Evolutionary conservation across 2,888 invertebrate genomes (phyloP).

Genomic region (Smittia aterrima): DNA sequence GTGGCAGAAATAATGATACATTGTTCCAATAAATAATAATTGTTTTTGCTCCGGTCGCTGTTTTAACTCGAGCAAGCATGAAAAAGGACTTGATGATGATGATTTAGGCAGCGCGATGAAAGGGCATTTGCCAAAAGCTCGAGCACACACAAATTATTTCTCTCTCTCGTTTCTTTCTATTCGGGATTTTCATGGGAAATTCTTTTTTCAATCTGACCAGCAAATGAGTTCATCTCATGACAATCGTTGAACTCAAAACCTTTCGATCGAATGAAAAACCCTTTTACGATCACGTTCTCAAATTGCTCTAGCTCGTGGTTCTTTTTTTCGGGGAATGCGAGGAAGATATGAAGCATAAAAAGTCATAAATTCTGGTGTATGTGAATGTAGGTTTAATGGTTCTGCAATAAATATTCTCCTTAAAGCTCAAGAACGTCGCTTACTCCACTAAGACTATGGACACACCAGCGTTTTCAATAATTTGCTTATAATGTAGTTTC

Average conservation of each 20-base stretch:
- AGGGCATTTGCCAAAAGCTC: not conserved
- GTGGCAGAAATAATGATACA: constrained; percentile 38
- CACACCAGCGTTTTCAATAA: constrained; percentile 19
- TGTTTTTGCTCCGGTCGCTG: constrained; percentile 10
- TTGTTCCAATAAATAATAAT: constrained; percentile 39
- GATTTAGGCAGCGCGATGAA: not conserved
- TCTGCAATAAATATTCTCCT: not conserved
- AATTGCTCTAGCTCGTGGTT: too few species aligned
- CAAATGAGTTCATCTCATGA: not conserved
- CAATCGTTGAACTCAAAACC: not conserved
- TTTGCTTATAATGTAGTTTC: constrained; percentile 28
- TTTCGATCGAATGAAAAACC: not conserved
- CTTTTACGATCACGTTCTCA: too few species aligned
- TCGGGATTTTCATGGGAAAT: not conserved
- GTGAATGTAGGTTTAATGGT: not conserved
- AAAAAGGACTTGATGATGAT: constrained; percentile 18
- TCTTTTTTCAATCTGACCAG: not conserved
- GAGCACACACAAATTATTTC: not conserved
- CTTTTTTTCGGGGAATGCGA: not conserved
- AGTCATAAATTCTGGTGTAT: not conserved
- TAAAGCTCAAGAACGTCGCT: not conserved
- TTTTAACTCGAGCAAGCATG: constrained; percentile 19
- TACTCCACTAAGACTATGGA: not conserved
- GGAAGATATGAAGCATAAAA: not conserved
- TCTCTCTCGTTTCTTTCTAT: too few species aligned